phyloP scores from a whole-genome alignment of 2,888 invertebrate species.

The Protophormia terraenovae region DNA sequence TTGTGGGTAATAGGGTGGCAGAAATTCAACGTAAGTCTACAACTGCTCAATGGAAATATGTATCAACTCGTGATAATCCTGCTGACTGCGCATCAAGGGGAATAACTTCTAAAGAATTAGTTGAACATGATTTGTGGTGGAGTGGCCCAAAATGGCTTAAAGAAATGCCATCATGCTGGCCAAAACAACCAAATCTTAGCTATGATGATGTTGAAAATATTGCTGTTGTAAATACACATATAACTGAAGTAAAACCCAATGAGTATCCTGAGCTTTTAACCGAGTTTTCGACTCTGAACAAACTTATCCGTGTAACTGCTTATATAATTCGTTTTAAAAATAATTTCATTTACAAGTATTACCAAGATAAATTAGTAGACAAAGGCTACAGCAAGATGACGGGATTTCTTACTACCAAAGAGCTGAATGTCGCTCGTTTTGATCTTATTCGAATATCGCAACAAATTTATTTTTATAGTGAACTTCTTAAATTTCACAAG shows the following conservation, averaged over 20 bases:
- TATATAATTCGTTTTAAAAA: neutral
- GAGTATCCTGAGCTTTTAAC: neutral
- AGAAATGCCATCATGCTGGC: neutral
- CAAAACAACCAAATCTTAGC: neutral
- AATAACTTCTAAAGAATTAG: neutral
- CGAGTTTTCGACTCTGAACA: neutral
- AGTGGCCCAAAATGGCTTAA: neutral
- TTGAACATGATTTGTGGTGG: neutral
- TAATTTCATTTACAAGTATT: neutral
- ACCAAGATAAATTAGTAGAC: neutral
- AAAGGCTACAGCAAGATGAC: neutral
- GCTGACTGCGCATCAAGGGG: slow-evolving; percentile 55
- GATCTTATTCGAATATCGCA: slow-evolving; percentile 9
- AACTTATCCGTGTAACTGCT: slow-evolving; percentile 4
- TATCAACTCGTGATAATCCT: neutral
- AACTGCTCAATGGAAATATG: slow-evolving; percentile 12
- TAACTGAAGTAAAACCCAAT: neutral
- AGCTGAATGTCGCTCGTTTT: neutral
- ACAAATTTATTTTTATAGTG: slow-evolving; percentile 1
- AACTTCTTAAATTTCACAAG: neutral
- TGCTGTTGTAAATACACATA: neutral
- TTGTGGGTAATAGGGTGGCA: slow-evolving; percentile 21
- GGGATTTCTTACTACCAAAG: neutral
- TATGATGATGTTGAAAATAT: neutral
- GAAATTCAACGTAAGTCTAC: slow-evolving; percentile 10